phyloP scores from a whole-genome alignment of 2,113 vertebrate species.

The Psephotus haematonotus region DNA sequence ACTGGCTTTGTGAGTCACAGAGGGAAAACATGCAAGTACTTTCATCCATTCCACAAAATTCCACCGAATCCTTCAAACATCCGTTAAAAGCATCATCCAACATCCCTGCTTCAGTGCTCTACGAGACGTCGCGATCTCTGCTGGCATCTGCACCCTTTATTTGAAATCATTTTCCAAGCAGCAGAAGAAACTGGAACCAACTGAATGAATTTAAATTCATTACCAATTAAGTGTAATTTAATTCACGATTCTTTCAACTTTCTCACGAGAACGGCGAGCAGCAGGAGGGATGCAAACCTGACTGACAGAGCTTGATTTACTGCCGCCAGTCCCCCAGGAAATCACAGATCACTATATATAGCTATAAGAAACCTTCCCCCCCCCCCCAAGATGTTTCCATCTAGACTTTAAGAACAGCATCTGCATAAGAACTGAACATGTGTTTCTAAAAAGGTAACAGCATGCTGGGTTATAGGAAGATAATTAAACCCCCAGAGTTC shows the following conservation, averaged over 20 bases:
- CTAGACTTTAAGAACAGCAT: conserved; percentile 26
- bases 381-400: background rate
- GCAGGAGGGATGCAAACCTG: conserved; percentile 17
- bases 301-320: conserved; percentile 18
- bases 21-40: background rate
- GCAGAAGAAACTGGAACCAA: conserved; percentile 8
- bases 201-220: conserved; percentile 63
- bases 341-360: background rate
- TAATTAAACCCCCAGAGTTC: conserved; percentile 10
- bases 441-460: conserved; percentile 45
- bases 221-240: conserved; percentile 55
- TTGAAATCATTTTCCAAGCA: background rate
- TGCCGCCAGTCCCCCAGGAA: background rate
- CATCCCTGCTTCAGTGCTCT: background rate
- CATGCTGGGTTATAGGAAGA: background rate
- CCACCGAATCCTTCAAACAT: background rate
- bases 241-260: conserved; percentile 38
- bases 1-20: accelerated
- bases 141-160: background rate
- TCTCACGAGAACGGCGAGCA: conserved; percentile 7
- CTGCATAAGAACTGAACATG: background rate
- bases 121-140: background rate
- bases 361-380: conserved; percentile 12
- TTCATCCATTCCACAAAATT: background rate
- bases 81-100: background rate